phyloP scores from a whole-genome alignment of 1,140 invertebrate species.

The Drosophila suzukii region DNA sequence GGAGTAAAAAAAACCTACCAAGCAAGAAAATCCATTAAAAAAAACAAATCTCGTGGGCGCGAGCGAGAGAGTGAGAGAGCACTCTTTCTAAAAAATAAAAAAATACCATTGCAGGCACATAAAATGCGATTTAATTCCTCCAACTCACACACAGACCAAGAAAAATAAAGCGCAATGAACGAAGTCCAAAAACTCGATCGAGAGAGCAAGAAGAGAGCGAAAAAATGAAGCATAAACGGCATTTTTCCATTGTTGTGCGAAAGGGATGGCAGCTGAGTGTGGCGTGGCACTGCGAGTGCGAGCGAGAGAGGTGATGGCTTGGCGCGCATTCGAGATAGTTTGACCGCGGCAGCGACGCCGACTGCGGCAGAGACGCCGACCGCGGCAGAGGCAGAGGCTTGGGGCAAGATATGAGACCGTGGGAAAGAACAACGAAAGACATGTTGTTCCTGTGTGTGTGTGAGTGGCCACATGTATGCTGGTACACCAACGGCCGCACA shows the following conservation, averaged over 20 bases:
- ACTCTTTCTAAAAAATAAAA: slow-evolving; percentile 18
- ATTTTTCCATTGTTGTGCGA: slow-evolving; percentile 66
- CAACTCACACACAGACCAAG: slow-evolving; percentile 43
- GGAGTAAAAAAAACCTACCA: slow-evolving; percentile 65
- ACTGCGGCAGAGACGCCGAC: background rate
- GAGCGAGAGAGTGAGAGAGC: slow-evolving; percentile 41
- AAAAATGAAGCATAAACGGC: slow-evolving; percentile 62
- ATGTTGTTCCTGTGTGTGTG: slow-evolving; percentile 64
- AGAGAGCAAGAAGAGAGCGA: slow-evolving; percentile 30
- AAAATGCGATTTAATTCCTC: slow-evolving; percentile 81
- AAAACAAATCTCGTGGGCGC: slow-evolving; percentile 54
- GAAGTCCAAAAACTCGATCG: slow-evolving; percentile 74
- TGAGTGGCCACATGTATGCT: slow-evolving; percentile 21
- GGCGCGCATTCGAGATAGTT: slow-evolving; percentile 78
- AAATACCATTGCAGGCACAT: slow-evolving; percentile 47
- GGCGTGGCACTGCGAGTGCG: background rate
- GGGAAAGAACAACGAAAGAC: slow-evolving; percentile 84
- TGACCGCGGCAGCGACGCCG: slow-evolving; percentile 39
- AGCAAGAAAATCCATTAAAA: slow-evolving; percentile 74
- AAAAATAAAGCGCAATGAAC: slow-evolving; percentile 81
- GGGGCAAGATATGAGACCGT: slow-evolving; percentile 84
- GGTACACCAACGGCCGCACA: slow-evolving; percentile 4
- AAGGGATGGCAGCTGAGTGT: background rate
- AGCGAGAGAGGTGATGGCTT: slow-evolving; percentile 39
- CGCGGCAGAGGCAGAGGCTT: slow-evolving; percentile 17